Conservation (phyloP, 2,113 vertebrate species). For the Eidolon helvum region DNA sequence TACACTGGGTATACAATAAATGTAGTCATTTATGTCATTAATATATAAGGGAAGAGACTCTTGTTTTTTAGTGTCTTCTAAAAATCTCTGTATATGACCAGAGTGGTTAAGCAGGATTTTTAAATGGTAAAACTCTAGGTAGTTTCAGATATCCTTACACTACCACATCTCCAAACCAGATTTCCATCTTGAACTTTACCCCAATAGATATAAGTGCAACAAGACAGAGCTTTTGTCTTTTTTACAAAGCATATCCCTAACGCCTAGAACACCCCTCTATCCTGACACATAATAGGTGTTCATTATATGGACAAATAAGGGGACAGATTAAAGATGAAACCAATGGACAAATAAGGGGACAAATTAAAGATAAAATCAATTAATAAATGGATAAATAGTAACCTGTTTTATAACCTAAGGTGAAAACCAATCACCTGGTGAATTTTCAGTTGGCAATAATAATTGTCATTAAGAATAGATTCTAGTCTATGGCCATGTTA, state of each 20-base stretch:
- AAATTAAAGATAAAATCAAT: background rate
- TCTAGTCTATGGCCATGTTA: background rate
- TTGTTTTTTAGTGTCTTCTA: background rate
- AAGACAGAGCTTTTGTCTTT: background rate
- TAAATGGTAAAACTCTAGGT: background rate
- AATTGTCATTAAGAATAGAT: conserved; percentile 1
- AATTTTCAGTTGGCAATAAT: conserved; percentile 11
- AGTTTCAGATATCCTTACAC: fast-evolving
- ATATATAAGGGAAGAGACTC: background rate
- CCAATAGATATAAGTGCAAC: background rate
- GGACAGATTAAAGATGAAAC: background rate
- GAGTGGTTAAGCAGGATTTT: background rate
- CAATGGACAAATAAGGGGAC: background rate
- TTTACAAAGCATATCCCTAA: background rate
- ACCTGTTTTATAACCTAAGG: background rate
- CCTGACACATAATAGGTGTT: background rate
- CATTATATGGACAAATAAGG: background rate
- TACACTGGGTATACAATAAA: background rate
- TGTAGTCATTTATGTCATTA: background rate
- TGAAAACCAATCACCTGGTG: background rate
- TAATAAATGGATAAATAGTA: background rate
- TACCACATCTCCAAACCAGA: background rate
- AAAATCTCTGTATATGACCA: background rate
- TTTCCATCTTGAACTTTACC: background rate
- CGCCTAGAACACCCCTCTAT: background rate